A percentile compares a stretch with the other conserved stretches of the same genome.
phyloP scores from a whole-genome alignment of 1,140 invertebrate species.

The Mylabris phalerata region DNA sequence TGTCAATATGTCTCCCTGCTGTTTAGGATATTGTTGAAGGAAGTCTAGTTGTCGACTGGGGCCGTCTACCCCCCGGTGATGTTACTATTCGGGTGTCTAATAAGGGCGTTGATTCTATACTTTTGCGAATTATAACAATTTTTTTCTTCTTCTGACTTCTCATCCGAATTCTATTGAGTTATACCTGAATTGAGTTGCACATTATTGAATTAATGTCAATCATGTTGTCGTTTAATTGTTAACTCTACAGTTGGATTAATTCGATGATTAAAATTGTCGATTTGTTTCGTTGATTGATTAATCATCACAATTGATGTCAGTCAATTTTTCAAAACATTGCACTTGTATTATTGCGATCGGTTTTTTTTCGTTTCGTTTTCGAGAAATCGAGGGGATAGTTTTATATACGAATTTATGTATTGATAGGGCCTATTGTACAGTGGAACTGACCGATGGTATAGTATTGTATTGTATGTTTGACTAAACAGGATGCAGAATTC shows the following conservation, averaged over 20 bases:
- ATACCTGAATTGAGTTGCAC: too few species aligned
- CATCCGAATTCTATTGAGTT: too few species aligned
- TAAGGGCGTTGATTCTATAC: constrained; percentile 30
- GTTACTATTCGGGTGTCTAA: constrained; percentile 28
- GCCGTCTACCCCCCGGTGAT: constrained; percentile 12
- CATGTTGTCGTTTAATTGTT: too few species aligned
- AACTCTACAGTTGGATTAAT: too few species aligned
- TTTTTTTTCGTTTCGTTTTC: too few species aligned
- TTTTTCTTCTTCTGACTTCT: too few species aligned
- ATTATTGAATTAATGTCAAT: too few species aligned
- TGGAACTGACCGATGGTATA: constrained; percentile 34
- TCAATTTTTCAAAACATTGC: too few species aligned
- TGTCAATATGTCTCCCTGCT: constrained; percentile 32
- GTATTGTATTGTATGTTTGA: constrained; percentile 34
- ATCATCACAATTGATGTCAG: background rate
- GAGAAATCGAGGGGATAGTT: too few species aligned
- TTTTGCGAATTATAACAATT: constrained; percentile 5
- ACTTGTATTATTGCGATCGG: too few species aligned
- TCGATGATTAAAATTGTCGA: background rate
- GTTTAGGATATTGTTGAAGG: constrained; percentile 30
- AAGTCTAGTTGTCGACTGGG: constrained; percentile 7
- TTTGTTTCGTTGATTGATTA: constrained; percentile 4
- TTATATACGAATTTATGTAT: too few species aligned
- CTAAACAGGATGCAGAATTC: constrained; percentile 37
- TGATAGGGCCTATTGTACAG: constrained; percentile 18